Evolutionary conservation across 2,888 invertebrate genomes (phyloP), one percentile per base, ranked within the genome.

Genomic region (Drosophila yooni): DNA sequence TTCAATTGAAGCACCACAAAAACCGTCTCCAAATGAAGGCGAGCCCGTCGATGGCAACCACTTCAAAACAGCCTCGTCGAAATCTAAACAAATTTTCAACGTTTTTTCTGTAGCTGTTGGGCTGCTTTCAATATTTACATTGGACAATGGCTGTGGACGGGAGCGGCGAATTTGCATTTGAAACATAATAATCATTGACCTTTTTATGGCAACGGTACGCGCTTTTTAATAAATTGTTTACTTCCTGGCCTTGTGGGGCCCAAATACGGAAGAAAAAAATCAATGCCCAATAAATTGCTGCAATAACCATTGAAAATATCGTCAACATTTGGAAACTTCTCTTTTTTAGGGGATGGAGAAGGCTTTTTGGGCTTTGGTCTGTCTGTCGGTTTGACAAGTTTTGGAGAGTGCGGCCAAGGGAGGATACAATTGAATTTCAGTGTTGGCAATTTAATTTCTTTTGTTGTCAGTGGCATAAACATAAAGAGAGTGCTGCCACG

Each of bases 401-500:
- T 81, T 75, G 25, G 2, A 46, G 69, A 83, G 74, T 70, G 74
- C 43, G 61, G 61, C 73, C 65, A 67, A 71, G 52, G 70, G 63
- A 73, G 74, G 81, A 78, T 79, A 82, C 79, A 91, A 91, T 83
- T 88, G 79, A 90, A 76, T 89, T 88, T 89, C 83, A 83, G 79
- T 79, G 83, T 85, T 84, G 83, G 83, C 85, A 91, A 90, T 88
- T 91, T 89, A 86, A 88, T 89, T 90, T 90, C 82, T 84, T 89
- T 90, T 81, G 81, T 90, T 81, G 78, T 80, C 79, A 82, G 68
- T 63, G 83, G 76, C 89, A 87, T 84, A 86, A 86, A 76, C 85
- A 87, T 80, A 80, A 80, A 74, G 70, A 76, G 70, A 70, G 50
- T 40, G 46, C 72, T 38, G 63, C 43, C 65, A 62, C 62, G 59